Evolutionary conservation across 2,113 vertebrate genomes (phyloP).

Genomic region (Chionomys nivalis): DNA sequence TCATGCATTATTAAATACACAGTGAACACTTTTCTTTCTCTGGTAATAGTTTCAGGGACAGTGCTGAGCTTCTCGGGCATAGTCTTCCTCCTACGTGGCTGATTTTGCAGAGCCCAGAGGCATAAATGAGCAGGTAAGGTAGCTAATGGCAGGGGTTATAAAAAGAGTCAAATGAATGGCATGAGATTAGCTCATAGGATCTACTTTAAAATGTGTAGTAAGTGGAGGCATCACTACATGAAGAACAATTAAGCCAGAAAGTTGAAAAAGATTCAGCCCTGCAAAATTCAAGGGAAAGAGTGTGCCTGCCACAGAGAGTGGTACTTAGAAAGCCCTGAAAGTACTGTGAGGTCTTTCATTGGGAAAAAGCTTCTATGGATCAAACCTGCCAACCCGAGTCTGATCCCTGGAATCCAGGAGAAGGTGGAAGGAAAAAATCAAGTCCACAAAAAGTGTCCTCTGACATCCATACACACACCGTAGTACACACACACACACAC

Average conservation of each 20-base stretch:
- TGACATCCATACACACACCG: background rate
- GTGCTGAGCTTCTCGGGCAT: background rate
- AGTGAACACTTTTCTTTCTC: background rate
- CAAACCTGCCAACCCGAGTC: background rate
- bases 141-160: background rate
- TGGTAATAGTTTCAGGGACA: background rate
- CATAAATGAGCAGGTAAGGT: background rate
- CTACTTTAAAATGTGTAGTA: background rate
- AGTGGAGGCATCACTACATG: background rate
- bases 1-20: background rate
- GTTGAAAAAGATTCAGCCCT: background rate
- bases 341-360: background rate
- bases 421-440: background rate
- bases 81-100: background rate
- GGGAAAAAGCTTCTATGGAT: background rate
- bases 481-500: background rate
- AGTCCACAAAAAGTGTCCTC: background rate
- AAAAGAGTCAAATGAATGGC: background rate
- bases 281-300: background rate
- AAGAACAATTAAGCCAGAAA: background rate
- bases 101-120: background rate
- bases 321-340: background rate
- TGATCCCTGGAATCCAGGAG: background rate
- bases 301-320: background rate
- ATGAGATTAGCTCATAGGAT: fast-evolving